Base-by-base conservation (phyloP, 2,888 invertebrate genomes). In the Phengaris alcon region DNA sequence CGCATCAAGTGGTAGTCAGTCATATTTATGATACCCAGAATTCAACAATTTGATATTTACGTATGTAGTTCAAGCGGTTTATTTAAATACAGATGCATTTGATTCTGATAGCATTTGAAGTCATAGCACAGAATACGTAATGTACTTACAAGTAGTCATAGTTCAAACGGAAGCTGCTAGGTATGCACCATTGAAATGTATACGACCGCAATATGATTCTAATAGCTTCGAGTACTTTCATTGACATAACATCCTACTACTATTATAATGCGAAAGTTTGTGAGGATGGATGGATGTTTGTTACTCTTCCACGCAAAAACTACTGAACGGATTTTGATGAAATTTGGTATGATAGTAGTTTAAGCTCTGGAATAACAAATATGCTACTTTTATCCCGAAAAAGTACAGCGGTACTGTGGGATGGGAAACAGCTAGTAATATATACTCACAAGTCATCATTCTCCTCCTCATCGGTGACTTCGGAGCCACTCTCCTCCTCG, bases 401-500 rank as follows among this genome's bases (percentile, higher is more conserved):
- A 35, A 35, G 35, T 35, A 35, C 35, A 35, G 35, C 35, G 1
- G 35, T 35, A 35, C 35, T 35, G 35, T 35, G 35, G 35, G 35
- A 35, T 35, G 4, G 35, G 35, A 35, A 35, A 35, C 3, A 3
- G 3, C 4, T 35, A 35, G 35, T 35, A 22, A 44, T 35, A 6
- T 52, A 54, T n/a, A 76, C 79, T 44, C 76, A 75, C 52, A 78
- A 44, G 35, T 64, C 78, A 64, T 79, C 79, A 54, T 78, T 79
- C 59, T 75, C 75, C 22, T 78, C 78, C n/a, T 78, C 80, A 4
- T 82, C 82, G 8, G 77, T 79, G 10, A 81, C 81, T 51, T 84
- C 85, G 64, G 82, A 85, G 76, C 86, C 88, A n/a, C 85, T 81
- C 74, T 85, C 86, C 74, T 88, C 89, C 57, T 84, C 84, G 15